Base-by-base conservation (phyloP, 1,140 invertebrate genomes). In the Ladona fulva region DNA sequence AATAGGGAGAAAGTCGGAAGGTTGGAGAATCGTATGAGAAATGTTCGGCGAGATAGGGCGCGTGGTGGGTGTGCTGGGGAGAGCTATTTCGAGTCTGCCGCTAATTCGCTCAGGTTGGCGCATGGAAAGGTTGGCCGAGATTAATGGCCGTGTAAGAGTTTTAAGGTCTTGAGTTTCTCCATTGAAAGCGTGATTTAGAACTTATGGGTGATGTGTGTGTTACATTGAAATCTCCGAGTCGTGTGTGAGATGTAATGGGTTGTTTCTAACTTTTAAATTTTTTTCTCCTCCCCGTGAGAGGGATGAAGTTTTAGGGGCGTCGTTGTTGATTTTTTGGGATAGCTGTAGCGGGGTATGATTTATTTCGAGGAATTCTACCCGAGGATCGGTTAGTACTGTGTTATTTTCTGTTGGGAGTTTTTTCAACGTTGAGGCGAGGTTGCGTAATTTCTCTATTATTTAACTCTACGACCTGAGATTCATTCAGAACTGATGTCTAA, bases 81-180 rank as follows among this genome's bases (percentile, higher is more conserved):
- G 52, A 66, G 52, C 52, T 66, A 66, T 66, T 66, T 66, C 52
- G 52, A 66, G 52, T 22, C 1, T 6, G 29, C n/a, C 52, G 52
- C 52, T 66, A 66, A 66, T 66, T 66, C 52, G 52, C 52, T 12
- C 3, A 37, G n/a, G n/a, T n/a, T n/a, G n/a, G 52, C 14, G 52
- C 52, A 66, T 19, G 52, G 52, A 66, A 66, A 66, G 16, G 29
- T 37, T 37, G 3, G 3, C 52, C 52, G 52, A 66, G 52, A 66
- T 66, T 66, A 66, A 66, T 66, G 52, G 52, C 52, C 52, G 52
- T 66, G 52, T 66, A 66, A 66, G 52, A 66, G 52, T 66, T 66
- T 66, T 66, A 16, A 66, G n/a, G 52, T 66, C 52, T 66, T 66
- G n/a, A 66, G 52, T 66, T 66, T 19, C 52, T 22, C 52, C 52